Evolutionary conservation across 2,888 invertebrate genomes (phyloP).

Genomic region (Tryphoninae sp.): DNA sequence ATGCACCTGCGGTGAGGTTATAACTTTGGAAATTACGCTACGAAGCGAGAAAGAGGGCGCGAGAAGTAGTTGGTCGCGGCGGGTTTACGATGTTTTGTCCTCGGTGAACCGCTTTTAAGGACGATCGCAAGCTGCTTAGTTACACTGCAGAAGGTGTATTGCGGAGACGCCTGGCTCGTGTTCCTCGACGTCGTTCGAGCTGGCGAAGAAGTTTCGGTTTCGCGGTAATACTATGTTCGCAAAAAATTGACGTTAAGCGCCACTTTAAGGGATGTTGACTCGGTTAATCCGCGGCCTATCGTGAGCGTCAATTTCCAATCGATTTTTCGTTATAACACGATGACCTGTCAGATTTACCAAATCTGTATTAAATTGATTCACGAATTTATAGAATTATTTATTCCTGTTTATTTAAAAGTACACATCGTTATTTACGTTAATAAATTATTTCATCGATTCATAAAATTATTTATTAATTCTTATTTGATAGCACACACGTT

Average conservation of each 20-base stretch:
- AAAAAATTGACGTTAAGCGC: slow-evolving; percentile 70
- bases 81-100: slow-evolving; percentile 60
- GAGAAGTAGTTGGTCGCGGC: slow-evolving; percentile 11
- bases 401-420: too few relatives aligned
- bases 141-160: slow-evolving; percentile 48
- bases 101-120: slow-evolving; percentile 59
- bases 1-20: slow-evolving; percentile 14
- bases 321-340: too few relatives aligned
- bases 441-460: neutral
- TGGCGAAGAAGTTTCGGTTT: slow-evolving; percentile 15
- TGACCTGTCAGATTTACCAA: too few relatives aligned
- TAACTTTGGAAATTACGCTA: slow-evolving; percentile 25
- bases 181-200: neutral
- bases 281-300: neutral
- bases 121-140: slow-evolving; percentile 47
- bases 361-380: too few relatives aligned
- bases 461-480: slow-evolving; percentile 36
- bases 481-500: neutral
- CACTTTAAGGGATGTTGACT: slow-evolving; percentile 64
- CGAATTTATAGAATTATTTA: too few relatives aligned
- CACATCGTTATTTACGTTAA: too few relatives aligned
- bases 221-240: slow-evolving; percentile 42
- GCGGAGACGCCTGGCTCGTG: neutral
- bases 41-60: slow-evolving; percentile 22
- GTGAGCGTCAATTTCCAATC: too few relatives aligned